Percentiles rank a stretch among this genome's conserved stretches.
Conservation (phyloP, 2,888 invertebrate species). For the Drepanosiphum platanoidis region DNA sequence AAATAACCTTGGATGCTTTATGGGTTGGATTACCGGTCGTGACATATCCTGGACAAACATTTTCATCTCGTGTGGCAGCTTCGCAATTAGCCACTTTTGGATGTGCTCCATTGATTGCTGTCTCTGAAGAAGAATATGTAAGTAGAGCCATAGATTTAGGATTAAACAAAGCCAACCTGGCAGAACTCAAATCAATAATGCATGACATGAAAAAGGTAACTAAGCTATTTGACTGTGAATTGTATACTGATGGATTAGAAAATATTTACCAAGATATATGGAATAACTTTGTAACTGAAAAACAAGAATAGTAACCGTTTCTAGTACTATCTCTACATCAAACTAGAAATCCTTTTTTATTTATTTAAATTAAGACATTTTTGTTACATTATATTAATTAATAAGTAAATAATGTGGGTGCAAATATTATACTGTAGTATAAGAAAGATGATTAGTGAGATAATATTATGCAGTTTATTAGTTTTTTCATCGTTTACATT, state of each 20-base stretch:
- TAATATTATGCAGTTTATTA: no score
- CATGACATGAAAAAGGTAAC: slow-evolving; percentile 89
- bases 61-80: slow-evolving; percentile 89
- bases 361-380: no score
- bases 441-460: no score
- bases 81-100: slow-evolving; percentile 94
- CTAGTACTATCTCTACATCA: no score
- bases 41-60: slow-evolving; percentile 81
- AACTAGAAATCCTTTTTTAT: no score
- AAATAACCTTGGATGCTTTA: slow-evolving; percentile 98
- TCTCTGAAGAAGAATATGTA: slow-evolving; percentile 87
- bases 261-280: slow-evolving; percentile 89
- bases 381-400: no score
- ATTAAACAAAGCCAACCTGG: slow-evolving; percentile 90
- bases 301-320: no score
- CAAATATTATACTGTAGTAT: no score
- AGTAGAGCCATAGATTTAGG: slow-evolving; percentile 90
- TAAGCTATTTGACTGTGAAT: slow-evolving; percentile 89
- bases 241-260: slow-evolving; percentile 90
- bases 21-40: slow-evolving; percentile 99
- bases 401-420: no score
- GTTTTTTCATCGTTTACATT: no score
- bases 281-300: slow-evolving; percentile 72
- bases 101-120: slow-evolving; percentile 92
- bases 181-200: slow-evolving; percentile 89